A percentile compares a stretch with the other conserved stretches of the same genome.
phyloP scores from a whole-genome alignment of 2,888 invertebrate species.

The Ectemnius cavifrons region DNA sequence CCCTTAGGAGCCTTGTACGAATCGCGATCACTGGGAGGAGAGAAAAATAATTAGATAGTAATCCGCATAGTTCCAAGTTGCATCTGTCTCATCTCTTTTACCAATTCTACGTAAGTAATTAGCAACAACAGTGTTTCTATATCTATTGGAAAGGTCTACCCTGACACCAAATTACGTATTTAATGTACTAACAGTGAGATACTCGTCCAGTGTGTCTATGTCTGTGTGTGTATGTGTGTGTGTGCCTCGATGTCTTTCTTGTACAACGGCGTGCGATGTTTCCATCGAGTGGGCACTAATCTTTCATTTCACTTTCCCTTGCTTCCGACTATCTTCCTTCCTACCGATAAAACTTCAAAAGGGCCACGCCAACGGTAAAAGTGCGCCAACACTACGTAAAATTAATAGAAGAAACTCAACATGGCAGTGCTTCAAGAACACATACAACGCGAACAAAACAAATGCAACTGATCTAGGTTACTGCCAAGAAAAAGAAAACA shows the following conservation, averaged over 20 bases:
- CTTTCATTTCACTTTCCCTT: neutral
- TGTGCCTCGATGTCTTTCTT: neutral
- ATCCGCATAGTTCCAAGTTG: constrained; percentile 57
- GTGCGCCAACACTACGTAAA: constrained; percentile 40
- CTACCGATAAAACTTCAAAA: no score
- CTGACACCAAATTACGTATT: constrained; percentile 93
- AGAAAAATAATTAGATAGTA: constrained; percentile 56
- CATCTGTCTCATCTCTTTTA: constrained; percentile 34
- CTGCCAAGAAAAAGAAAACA: neutral
- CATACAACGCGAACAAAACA: neutral
- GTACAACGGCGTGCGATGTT: constrained; percentile 8
- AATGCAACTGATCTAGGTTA: constrained; percentile 2
- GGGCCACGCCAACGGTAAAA: no score
- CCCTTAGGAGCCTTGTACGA: constrained; percentile 40
- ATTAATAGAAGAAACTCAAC: constrained; percentile 41
- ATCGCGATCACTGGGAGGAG: constrained; percentile 45
- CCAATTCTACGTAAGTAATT: constrained; percentile 67
- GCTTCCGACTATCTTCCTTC: neutral
- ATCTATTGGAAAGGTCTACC: constrained; percentile 81
- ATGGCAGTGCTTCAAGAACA: constrained; percentile 18
- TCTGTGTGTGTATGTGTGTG: constrained; percentile 37
- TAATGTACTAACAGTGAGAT: constrained; percentile 85
- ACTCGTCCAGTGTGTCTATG: constrained; percentile 78
- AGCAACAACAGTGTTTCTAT: constrained; percentile 76
- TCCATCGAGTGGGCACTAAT: neutral